Evolutionary conservation across 1,140 invertebrate species (phyloP).

Genomic region (Lycorma delicatula): DNA sequence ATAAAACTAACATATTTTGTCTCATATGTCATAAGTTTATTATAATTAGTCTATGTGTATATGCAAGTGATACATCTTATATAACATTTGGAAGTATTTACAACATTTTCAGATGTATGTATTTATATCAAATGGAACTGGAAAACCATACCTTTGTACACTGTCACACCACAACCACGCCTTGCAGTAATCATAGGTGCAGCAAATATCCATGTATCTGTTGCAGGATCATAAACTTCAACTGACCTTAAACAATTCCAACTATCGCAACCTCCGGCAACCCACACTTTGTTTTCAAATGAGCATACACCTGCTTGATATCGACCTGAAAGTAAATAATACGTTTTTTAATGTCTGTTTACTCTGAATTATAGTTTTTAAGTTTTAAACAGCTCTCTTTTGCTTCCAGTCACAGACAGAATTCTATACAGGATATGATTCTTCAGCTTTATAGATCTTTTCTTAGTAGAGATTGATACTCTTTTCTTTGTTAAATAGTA

Average conservation of each 20-base stretch:
- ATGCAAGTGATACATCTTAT: neutral
- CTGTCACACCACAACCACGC: conserved; percentile 55
- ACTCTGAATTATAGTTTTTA: no score
- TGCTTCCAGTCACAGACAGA: no score
- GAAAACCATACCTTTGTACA: conserved; percentile 46
- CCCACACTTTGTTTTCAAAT: conserved; percentile 58
- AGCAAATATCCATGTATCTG: conserved; percentile 42
- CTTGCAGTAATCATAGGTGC: conserved; percentile 53
- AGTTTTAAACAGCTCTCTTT: no score
- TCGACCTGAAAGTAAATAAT: conserved; percentile 45
- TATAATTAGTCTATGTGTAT: no score
- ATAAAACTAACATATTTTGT: no score
- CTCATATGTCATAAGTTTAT: no score
- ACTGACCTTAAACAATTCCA: conserved; percentile 67
- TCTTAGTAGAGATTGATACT: no score
- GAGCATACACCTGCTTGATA: conserved; percentile 69
- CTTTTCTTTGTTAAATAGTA: no score
- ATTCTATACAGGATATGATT: no score
- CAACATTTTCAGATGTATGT: neutral
- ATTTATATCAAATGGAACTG: no score
- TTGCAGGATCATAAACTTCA: conserved; percentile 57
- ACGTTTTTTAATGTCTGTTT: no score
- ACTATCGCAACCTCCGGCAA: conserved; percentile 72
- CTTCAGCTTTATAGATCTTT: no score
- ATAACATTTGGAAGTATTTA: neutral